Evolutionary conservation across 2,888 invertebrate genomes (phyloP).

Genomic region (Plebejus argus): DNA sequence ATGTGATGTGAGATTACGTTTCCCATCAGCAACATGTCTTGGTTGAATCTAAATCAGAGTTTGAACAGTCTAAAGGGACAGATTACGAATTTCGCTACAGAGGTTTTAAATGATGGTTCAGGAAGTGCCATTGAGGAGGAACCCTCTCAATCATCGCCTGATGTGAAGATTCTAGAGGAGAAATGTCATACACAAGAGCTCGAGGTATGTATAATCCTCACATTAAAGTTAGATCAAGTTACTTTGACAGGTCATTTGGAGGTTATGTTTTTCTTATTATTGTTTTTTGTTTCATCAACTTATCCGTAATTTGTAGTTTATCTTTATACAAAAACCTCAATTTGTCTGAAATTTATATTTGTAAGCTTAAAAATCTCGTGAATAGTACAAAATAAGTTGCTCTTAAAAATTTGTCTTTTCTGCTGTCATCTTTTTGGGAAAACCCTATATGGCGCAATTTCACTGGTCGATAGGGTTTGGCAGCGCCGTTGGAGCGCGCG

Average conservation of each 20-base stretch:
- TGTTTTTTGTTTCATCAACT: background rate
- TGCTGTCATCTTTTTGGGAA: too few relatives aligned
- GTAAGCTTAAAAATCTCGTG: background rate
- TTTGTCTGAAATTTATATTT: background rate
- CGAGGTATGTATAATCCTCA: constrained; percentile 68
- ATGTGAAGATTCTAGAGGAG: constrained; percentile 77
- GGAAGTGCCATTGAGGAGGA: constrained; percentile 63
- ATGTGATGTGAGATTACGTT: constrained; percentile 53
- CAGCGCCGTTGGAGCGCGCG: too few relatives aligned
- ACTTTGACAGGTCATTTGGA: constrained; percentile 60
- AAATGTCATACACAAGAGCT: constrained; percentile 81
- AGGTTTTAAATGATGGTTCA: constrained; percentile 89
- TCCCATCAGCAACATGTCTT: constrained; percentile 78
- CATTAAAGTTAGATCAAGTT: constrained; percentile 35
- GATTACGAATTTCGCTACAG: constrained; percentile 92
- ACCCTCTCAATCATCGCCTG: constrained; percentile 48
- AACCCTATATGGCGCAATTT: too few relatives aligned
- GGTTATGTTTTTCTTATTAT: constrained; percentile 72
- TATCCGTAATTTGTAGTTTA: background rate
- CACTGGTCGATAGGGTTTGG: too few relatives aligned
- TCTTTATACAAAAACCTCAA: background rate
- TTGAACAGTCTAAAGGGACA: constrained; percentile 90
- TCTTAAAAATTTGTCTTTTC: background rate
- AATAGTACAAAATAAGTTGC: background rate
- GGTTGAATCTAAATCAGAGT: constrained; percentile 85